Base-by-base conservation (phyloP, 2,113 vertebrate genomes). In the Brevimyrus niger region DNA sequence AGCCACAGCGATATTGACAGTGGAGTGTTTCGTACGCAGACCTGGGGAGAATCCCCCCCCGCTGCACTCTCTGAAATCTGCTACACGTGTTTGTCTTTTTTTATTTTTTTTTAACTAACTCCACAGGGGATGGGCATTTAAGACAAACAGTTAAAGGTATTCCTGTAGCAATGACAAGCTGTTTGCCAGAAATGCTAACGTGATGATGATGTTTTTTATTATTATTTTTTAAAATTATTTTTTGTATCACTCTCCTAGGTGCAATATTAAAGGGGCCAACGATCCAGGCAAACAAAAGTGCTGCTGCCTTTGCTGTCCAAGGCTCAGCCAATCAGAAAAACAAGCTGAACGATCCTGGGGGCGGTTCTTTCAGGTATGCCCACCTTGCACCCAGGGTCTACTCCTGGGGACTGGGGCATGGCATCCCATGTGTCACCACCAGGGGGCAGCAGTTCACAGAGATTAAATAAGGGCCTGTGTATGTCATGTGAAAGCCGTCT, bases 381-480 rank as follows among this genome's bases (percentile, higher is more conserved):
- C 82, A 44, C n/a, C n/a, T n/a, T 84, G 42, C 55, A 58, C 44
- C 31, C 44, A 50, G 65, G 88, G 76, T 53, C 17, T 15, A 19
- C 42, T 80, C 35, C 73, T 42, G 17, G 10, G 51, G 23, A 27
- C 55, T 76, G 6, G 85, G 4, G 73, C 86, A 91, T 92, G 88
- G 88, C 92, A 23, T 94, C 83, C 82, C 0, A 1, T 0, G 88
- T 76, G 23, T 88, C 73, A 88, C 93, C 98, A 98, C 96, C 96
- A 95, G 98, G 95, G 96, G 97, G 97, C 97, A 97, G 95, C 96
- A 94, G 97, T 96, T 96, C 94, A 96, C 95, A 95, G 94, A 93
- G 92, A 94, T 95, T 95, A 42, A 76, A 50, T 31, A 1, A 10
- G 17, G 23, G n/a, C 21, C 7, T 44, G 31, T 46, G 13, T 61